A percentile compares a stretch with the other conserved stretches of the same genome.
Conservation (phyloP, 2,113 vertebrate species). For the Trochalopteron elliotii region DNA sequence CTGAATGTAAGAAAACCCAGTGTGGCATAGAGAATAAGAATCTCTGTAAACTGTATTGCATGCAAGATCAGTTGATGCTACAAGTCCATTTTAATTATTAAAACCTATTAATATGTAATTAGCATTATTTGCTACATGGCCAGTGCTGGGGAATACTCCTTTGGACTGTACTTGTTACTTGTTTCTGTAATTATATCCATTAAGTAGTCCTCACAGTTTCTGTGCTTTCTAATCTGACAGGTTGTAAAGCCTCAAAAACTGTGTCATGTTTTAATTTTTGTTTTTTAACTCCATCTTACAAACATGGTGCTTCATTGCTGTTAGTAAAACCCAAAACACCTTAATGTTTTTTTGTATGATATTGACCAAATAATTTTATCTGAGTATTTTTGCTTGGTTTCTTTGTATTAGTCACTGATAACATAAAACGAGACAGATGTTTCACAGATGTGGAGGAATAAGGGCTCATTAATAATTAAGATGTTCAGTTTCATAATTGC, state of each 20-base stretch:
- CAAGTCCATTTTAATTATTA: not conserved
- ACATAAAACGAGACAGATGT: not conserved
- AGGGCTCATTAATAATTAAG: constrained; percentile 28
- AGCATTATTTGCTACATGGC: not conserved
- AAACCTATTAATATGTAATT: not conserved
- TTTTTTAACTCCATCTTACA: not conserved
- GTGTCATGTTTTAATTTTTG: not conserved
- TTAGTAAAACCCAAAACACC: not conserved
- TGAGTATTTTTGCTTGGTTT: not conserved
- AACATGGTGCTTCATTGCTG: not conserved
- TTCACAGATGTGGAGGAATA: not conserved
- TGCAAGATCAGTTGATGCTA: not conserved
- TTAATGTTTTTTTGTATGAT: not conserved
- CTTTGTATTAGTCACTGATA: not conserved
- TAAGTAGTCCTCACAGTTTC: not conserved
- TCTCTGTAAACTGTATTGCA: not conserved
- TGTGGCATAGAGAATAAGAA: not conserved
- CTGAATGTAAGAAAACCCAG: not conserved
- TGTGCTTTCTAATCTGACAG: not conserved
- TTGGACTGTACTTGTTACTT: not conserved
- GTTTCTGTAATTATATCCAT: not conserved
- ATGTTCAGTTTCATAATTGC: not conserved
- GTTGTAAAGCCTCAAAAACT: not conserved
- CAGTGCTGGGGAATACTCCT: not conserved
- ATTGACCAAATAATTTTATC: not conserved